A percentile compares a stretch with the other conserved stretches of the same genome.
Evolutionary conservation across 2,113 vertebrate genomes (phyloP).

Genomic region (Gadus chalcogrammus): DNA sequence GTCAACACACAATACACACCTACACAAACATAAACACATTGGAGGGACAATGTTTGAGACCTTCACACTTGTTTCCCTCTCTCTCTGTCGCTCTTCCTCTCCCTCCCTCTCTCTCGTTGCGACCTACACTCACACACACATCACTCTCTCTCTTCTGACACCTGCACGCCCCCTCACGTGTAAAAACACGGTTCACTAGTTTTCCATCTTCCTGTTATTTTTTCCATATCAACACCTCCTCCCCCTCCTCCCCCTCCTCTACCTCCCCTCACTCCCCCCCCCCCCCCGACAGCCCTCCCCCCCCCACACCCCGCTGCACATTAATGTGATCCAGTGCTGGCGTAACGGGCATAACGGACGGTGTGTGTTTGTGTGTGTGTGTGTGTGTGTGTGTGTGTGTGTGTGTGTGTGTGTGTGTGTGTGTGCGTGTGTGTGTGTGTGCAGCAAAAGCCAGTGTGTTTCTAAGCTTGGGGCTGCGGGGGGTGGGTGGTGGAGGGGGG

Average conservation of each 20-base stretch:
- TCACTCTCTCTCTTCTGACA: conserved; percentile 31
- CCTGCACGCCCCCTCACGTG: conserved; percentile 59
- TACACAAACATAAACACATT: conserved; percentile 24
- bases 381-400: too few relatives aligned
- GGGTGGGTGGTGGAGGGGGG: too few relatives aligned
- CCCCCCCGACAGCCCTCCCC: background rate
- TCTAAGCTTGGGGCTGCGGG: too few relatives aligned
- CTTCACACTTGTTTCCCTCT: background rate
- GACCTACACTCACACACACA: conserved; percentile 53
- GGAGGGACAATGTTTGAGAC: background rate
- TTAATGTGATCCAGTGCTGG: conserved; percentile 56
- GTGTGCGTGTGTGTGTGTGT: too few relatives aligned
- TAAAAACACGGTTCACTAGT: conserved; percentile 57
- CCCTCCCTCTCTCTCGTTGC: background rate
- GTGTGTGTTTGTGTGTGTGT: background rate
- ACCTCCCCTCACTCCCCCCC: conserved; percentile 1
- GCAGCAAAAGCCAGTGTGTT: too few relatives aligned
- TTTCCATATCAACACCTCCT: conserved; percentile 14
- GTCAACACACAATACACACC: too few relatives aligned
- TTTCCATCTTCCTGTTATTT: conserved; percentile 32
- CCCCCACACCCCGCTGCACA: conserved; percentile 19
- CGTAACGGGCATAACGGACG: conserved; percentile 25
- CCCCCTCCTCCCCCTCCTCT: conserved; percentile 2
- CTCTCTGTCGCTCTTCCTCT: conserved; percentile 18
- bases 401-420: too few relatives aligned